These are phyloP conservation scores for Stegastes partitus DNA, from an alignment of 2,113 vertebrate genomes.

Conservation along the genomic window DNA sequence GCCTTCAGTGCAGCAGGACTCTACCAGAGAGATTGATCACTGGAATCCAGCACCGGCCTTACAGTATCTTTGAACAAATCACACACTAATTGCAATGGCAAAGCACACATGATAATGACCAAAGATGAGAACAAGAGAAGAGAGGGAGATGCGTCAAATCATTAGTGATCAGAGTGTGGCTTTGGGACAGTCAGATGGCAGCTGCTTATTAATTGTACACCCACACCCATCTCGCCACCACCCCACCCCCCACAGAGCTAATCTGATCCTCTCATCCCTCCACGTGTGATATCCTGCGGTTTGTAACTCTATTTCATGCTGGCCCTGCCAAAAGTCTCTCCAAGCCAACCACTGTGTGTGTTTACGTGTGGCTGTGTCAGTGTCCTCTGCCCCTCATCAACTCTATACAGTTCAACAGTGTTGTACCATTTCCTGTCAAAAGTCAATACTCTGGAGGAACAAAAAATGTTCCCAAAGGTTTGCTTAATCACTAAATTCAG, in stretches of 20 bases:
- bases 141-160: constrained; percentile 27
- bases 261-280: constrained; percentile 25
- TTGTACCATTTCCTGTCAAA: neutral
- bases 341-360: neutral
- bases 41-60: constrained; percentile 7
- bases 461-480: no score
- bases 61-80: constrained; percentile 59
- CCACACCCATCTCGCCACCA: neutral
- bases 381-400: neutral
- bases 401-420: neutral
- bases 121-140: constrained; percentile 20
- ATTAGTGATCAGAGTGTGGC: constrained; percentile 56
- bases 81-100: constrained; percentile 34
- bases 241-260: neutral
- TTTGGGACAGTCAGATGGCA: constrained; percentile 25
- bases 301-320: constrained; percentile 1
- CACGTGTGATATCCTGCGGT: neutral
- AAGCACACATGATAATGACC: constrained; percentile 31
- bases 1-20: constrained; percentile 14
- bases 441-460: neutral
- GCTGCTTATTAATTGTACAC: constrained; percentile 38
- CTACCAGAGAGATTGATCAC: constrained; percentile 28
- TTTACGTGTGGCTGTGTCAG: neutral
- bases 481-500: no score
- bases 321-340: neutral